Conservation (phyloP, 2,888 invertebrate species). For the Protophormia terraenovae region DNA sequence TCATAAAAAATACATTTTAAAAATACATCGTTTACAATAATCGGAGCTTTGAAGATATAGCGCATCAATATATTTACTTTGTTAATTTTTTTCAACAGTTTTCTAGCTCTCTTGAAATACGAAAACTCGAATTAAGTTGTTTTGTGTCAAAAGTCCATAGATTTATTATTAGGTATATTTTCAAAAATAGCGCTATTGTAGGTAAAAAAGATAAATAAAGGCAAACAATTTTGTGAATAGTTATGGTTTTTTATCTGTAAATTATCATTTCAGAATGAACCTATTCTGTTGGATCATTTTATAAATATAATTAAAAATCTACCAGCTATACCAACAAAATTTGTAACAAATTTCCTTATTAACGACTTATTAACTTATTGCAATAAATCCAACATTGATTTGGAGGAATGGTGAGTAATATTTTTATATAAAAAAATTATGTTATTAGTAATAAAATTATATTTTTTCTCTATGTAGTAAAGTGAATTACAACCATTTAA, state of each 20-base stretch:
- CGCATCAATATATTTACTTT: too few species aligned
- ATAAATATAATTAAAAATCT: constrained; percentile 83
- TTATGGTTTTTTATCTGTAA: neutral
- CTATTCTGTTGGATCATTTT: constrained; percentile 80
- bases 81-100: too few species aligned
- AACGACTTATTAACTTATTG: constrained; percentile 87
- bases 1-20: too few species aligned
- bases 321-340: constrained; percentile 82
- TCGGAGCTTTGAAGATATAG: too few species aligned
- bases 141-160: too few species aligned
- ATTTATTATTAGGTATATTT: too few species aligned
- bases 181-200: too few species aligned
- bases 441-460: neutral
- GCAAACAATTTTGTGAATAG: too few species aligned
- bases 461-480: constrained; percentile 76
- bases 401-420: constrained; percentile 83
- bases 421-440: neutral
- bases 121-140: too few species aligned
- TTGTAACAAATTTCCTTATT: constrained; percentile 87
- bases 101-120: too few species aligned
- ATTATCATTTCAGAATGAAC: constrained; percentile 83
- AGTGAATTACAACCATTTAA: constrained; percentile 83
- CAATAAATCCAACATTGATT: constrained; percentile 84
- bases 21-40: too few species aligned
- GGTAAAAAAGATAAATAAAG: too few species aligned